Evolutionary conservation across 2,888 invertebrate species (phyloP).

Genomic region (Leucophenga montana): DNA sequence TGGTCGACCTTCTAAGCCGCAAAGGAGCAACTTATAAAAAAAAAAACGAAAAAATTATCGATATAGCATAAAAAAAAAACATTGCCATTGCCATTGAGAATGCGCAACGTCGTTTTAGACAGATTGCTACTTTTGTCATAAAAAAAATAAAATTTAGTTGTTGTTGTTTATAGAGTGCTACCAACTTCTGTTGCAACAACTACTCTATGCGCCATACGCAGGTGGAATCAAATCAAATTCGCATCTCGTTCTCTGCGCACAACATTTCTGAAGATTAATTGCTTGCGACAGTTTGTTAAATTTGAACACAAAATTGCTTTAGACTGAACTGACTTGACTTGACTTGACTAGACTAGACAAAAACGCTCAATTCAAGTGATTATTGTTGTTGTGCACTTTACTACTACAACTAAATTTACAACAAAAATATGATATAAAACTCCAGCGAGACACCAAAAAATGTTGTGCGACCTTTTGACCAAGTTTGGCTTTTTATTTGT

Average conservation of each 20-base stretch:
- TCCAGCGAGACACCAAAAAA: slow-evolving; percentile 28
- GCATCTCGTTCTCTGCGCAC: slow-evolving; percentile 8
- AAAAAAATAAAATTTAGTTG: slow-evolving; percentile 39
- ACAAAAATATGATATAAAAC: slow-evolving; percentile 24
- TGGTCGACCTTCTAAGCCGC: slow-evolving; percentile 64
- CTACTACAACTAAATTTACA: slow-evolving; percentile 29
- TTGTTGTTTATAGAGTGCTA: slow-evolving; percentile 2
- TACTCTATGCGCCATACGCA: slow-evolving; percentile 18
- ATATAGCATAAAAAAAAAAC: too few relatives aligned
- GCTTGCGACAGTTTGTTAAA: slow-evolving; percentile 62
- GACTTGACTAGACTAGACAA: slow-evolving; percentile 9
- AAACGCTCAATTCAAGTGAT: slow-evolving; percentile 1
- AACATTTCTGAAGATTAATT: slow-evolving; percentile 64
- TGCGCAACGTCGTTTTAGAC: slow-evolving; percentile 64
- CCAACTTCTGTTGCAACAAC: slow-evolving; percentile 13
- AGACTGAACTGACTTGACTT: slow-evolving; percentile 4
- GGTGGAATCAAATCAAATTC: slow-evolving; percentile 32
- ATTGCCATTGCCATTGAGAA: slow-evolving; percentile 65
- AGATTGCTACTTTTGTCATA: slow-evolving; percentile 68
- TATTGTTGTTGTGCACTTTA: slow-evolving; percentile 4
- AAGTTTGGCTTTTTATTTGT: slow-evolving; percentile 41
- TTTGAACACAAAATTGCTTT: slow-evolving; percentile 26
- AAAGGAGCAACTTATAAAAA: slow-evolving; percentile 48
- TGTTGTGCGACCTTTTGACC: slow-evolving; percentile 48
- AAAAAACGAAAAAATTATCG: too few relatives aligned